These are phyloP conservation scores for Germaria angustata DNA, from an alignment of 2,888 invertebrate species.

Conservation along the genomic window DNA sequence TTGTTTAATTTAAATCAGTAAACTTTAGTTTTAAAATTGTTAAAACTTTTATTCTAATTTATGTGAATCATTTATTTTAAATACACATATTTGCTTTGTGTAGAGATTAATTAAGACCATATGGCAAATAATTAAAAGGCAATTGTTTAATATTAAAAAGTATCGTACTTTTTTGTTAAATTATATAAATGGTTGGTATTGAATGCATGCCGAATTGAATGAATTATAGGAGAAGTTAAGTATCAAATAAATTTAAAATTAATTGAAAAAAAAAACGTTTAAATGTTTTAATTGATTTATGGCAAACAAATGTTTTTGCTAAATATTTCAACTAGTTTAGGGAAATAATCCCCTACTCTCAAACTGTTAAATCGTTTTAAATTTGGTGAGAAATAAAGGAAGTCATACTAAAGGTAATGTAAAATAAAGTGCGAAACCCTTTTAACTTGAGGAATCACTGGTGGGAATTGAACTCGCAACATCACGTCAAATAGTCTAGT, in stretches of 20 bases:
- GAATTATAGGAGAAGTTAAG: not conserved
- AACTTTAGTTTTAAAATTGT: too few species aligned
- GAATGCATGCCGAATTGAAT: not conserved
- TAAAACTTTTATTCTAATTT: not conserved
- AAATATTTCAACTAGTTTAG: not conserved
- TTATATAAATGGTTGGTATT: not conserved
- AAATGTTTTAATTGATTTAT: not conserved
- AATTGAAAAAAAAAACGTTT: not conserved
- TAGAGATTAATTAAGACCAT: slow-evolving; percentile 34
- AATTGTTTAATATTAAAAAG: slow-evolving; percentile 30
- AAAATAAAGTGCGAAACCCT: too few species aligned
- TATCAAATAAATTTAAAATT: not conserved
- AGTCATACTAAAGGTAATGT: too few species aligned
- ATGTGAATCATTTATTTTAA: not conserved
- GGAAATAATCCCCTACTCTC: too few species aligned
- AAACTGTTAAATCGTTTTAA: too few species aligned
- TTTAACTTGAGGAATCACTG: too few species aligned
- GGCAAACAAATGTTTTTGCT: not conserved
- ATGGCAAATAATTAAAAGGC: slow-evolving; percentile 30
- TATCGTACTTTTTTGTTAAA: not conserved
- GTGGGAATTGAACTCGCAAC: too few species aligned
- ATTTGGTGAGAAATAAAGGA: too few species aligned
- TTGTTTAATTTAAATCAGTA: too few species aligned
- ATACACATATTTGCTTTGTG: not conserved
- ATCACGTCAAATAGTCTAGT: too few species aligned